Conservation (phyloP, 2,797 vertebrate species). For the Rhynchotus rufescens region DNA sequence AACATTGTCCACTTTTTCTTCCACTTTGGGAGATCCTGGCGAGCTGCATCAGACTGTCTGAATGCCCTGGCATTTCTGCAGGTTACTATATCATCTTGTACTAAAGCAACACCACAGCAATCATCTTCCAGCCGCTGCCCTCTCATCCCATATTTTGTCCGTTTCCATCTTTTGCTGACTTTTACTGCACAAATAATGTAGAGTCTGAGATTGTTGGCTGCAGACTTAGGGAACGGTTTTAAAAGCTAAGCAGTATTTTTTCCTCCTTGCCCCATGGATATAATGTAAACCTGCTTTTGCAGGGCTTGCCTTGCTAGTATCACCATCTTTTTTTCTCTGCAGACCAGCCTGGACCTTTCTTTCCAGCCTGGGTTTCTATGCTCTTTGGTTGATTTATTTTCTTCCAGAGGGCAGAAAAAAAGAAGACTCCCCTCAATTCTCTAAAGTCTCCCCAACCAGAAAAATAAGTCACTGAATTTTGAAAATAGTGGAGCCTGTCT, state of each 20-base stretch:
- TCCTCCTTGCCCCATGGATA: not conserved
- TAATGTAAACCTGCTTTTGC: conserved; percentile 23
- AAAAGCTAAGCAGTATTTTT: not conserved
- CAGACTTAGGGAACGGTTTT: not conserved
- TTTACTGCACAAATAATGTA: conserved; percentile 39
- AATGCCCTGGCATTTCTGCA: not conserved
- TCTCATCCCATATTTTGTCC: conserved; percentile 68
- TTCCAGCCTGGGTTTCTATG: conserved; percentile 23
- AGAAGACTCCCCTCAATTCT: not conserved
- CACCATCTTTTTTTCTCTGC: not conserved
- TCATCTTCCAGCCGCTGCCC: conserved; percentile 9
- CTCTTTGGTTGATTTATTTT: not conserved
- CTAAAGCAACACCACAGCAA: conserved; percentile 50
- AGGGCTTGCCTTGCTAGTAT: conserved; percentile 34
- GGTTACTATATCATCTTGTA: not conserved
- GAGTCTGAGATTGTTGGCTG: conserved; percentile 46
- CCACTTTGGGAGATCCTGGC: conserved; percentile 1
- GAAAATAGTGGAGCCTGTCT: not conserved
- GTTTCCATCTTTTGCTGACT: conserved; percentile 51
- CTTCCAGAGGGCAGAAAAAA: not conserved
- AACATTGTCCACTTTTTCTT: conserved; percentile 27
- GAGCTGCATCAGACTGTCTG: not conserved
- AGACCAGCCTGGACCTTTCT: not conserved
- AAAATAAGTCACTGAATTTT: not conserved
- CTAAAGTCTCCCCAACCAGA: not conserved